A percentile compares a stretch with the other conserved stretches of the same genome.
Conservation (phyloP, 2,113 vertebrate species). For the Haplochromis vanheusdeni region DNA sequence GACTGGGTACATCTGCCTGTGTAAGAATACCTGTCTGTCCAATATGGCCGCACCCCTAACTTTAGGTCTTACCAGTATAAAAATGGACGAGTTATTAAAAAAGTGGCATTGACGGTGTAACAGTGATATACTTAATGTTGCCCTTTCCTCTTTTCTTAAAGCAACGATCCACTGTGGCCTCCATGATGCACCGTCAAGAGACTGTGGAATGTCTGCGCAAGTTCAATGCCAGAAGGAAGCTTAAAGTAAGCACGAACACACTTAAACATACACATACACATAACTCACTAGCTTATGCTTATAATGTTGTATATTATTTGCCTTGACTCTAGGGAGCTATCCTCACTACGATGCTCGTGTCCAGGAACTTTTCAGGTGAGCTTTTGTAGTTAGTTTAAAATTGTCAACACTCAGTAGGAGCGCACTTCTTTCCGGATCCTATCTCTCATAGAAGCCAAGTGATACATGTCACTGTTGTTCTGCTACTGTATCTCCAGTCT, state of each 20-base stretch:
- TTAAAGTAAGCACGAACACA: conserved; percentile 77
- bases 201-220: conserved; percentile 98
- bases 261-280: not conserved
- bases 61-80: not conserved
- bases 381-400: not conserved
- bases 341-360: conserved; percentile 96
- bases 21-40: not conserved
- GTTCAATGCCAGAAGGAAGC: conserved; percentile 96
- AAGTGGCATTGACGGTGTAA: accelerated
- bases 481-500: not conserved
- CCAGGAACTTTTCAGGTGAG: conserved; percentile 97
- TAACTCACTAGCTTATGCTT: not conserved
- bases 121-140: not conserved
- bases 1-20: not conserved
- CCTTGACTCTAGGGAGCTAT: conserved; percentile 85
- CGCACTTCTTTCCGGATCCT: not conserved
- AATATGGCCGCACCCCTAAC: not conserved
- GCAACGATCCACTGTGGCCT: conserved; percentile 98
- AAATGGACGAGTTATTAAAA: not conserved
- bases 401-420: not conserved
- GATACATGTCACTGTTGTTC: not conserved
- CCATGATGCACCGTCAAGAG: conserved; percentile 99
- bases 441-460: not conserved
- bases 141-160: conserved; percentile 41
- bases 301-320: not conserved